Evolutionary conservation across 2,888 invertebrate genomes (phyloP).

Genomic region (Amaurobius ferox): DNA sequence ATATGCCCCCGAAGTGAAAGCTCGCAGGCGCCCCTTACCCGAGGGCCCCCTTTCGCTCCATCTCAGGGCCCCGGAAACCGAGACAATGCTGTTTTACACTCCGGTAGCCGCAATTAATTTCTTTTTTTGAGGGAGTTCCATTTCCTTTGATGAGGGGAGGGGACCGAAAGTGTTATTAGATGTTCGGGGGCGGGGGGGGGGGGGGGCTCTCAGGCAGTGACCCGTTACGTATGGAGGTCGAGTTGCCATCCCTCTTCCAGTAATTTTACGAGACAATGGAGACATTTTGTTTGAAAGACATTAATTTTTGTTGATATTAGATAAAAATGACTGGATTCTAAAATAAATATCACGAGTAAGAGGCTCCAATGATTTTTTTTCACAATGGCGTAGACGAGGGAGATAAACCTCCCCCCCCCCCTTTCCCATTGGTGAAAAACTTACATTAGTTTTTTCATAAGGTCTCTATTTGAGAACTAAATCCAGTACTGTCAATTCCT

Average conservation of each 20-base stretch:
- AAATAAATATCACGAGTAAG: too few relatives aligned
- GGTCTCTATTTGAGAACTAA: too few relatives aligned
- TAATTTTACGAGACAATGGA: background rate
- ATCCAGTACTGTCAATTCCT: too few relatives aligned
- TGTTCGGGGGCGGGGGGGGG: background rate
- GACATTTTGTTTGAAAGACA: background rate
- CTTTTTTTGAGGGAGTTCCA: background rate
- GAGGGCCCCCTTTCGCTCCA: constrained; percentile 9
- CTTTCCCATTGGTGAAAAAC: too few relatives aligned
- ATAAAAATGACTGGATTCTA: too few relatives aligned
- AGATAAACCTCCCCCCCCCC: too few relatives aligned
- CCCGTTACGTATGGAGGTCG: background rate
- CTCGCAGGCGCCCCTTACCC: constrained; percentile 11
- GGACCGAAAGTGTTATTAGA: background rate
- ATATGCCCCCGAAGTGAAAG: constrained; percentile 48
- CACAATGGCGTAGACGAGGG: too few relatives aligned
- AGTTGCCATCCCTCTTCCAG: background rate
- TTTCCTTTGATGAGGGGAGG: background rate
- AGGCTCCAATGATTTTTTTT: too few relatives aligned
- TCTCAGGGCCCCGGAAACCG: constrained; percentile 38
- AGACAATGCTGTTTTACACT: constrained; percentile 40
- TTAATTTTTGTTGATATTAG: too few relatives aligned
- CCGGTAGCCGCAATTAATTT: constrained; percentile 14
- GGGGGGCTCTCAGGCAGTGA: background rate
- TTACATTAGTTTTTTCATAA: too few relatives aligned